Percentiles rank a stretch among this genome's conserved stretches.
Conservation (phyloP, 2,113 vertebrate species). For the Eulemur macaco region DNA sequence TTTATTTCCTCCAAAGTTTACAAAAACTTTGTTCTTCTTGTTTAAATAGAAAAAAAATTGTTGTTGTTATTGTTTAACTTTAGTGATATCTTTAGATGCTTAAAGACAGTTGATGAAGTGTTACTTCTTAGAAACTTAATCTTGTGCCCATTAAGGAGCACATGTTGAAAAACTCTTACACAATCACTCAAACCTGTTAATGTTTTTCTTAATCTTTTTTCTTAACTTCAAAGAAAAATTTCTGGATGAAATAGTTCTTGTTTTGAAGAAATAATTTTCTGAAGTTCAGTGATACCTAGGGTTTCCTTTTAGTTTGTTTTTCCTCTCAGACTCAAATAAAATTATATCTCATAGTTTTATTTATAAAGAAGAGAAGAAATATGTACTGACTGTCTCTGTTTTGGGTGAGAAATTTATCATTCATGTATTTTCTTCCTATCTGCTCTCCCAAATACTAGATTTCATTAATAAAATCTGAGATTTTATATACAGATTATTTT, state of each 20-base stretch:
- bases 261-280: conserved; percentile 60
- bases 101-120: conserved; percentile 27
- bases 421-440: background rate
- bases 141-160: background rate
- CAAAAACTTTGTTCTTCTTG: background rate
- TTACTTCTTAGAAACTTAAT: conserved; percentile 44
- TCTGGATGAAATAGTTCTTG: background rate
- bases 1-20: conserved; percentile 35
- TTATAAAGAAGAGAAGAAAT: conserved; percentile 1
- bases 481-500: conserved; percentile 29
- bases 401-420: background rate
- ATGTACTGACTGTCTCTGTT: background rate
- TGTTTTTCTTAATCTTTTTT: background rate
- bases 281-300: background rate
- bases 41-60: background rate
- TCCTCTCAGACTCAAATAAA: background rate
- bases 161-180: conserved; percentile 14
- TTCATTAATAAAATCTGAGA: background rate
- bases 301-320: conserved; percentile 12
- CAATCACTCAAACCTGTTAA: background rate
- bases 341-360: conserved; percentile 3
- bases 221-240: conserved; percentile 1
- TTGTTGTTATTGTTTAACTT: background rate
- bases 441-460: background rate
- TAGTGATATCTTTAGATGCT: background rate